A percentile compares a stretch with the other conserved stretches of the same genome.
Evolutionary conservation across 2,113 vertebrate genomes (phyloP).

Genomic region (Aspiorhynchus laticeps): DNA sequence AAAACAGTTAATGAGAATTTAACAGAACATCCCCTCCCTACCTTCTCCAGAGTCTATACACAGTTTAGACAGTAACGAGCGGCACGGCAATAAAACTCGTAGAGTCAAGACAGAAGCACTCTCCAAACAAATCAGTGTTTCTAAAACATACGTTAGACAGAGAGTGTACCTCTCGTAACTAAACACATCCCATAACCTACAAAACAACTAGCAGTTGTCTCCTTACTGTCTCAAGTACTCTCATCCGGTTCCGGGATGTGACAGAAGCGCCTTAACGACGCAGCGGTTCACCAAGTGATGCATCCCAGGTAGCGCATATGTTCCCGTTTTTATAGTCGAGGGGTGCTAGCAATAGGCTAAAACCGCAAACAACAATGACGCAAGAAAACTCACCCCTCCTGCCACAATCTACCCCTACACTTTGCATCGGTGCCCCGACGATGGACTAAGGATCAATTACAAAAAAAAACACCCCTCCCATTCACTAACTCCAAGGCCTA

Average conservation of each 20-base stretch:
- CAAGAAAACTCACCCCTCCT: no score
- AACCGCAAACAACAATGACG: background rate
- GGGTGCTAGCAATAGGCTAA: no score
- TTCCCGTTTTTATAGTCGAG: no score
- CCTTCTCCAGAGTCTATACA: background rate
- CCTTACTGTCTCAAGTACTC: no score
- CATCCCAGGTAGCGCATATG: no score
- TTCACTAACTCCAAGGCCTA: background rate
- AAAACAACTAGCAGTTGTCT: no score
- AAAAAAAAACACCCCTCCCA: background rate
- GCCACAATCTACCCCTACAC: no score
- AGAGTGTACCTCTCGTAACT: background rate
- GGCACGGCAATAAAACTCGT: background rate
- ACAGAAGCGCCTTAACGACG: background rate
- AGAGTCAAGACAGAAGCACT: background rate
- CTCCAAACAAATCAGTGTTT: background rate
- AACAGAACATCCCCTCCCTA: background rate
- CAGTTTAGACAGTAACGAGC: background rate
- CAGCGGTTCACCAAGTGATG: background rate
- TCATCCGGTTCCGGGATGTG: no score
- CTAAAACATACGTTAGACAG: background rate
- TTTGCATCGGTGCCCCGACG: background rate
- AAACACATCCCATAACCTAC: no score
- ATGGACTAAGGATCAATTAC: background rate
- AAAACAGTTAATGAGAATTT: background rate